Base-by-base conservation (phyloP, 1,140 invertebrate genomes). In the Heterodera schachtii region DNA sequence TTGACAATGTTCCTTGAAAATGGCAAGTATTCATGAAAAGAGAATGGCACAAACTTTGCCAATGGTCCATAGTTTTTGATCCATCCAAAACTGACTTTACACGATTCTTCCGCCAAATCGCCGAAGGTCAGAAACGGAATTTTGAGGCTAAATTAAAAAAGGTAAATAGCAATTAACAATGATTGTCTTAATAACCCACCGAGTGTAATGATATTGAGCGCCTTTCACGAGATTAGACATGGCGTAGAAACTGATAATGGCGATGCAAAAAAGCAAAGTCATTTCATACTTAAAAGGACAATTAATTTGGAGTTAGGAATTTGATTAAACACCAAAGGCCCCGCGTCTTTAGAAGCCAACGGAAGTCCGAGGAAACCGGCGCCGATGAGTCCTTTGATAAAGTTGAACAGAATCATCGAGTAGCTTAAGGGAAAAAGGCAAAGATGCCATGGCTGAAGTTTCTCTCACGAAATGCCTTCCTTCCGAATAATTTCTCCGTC, bases 141-240 rank as follows among this genome's bases (percentile, higher is more conserved):
- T 31, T 75, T 81, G 86, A 75, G 78, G 81, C 82, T 83, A 16
- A 16, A 85, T 80, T 75, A 3, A 46, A 46, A 46, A 41, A 31
- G 31, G 1, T 31, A 31, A 31, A 31, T 31, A 31, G 31, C 31
- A 31, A 31, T 31, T 31, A 31, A 31, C 1, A 31, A 31, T 31
- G 1, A 31, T 0, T 31, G 31, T 31, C 1, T 31, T 31, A 31
- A 0, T 73, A 16, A 41, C 60, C n/a, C 57, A 83, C 84, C 67
- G 76, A 80, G 74, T 84, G 19, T 81, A 88, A 19, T 88, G 69
- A 46, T 89, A 82, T 64, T 88, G 87, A 21, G 87, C 83, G 67
- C 86, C 89, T 57, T 87, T 73, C 16, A 87, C 87, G 6, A 88
- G 66, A 67, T 88, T 83, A 16, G 86, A 75, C 87, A 89, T 88